Evolutionary conservation across 1,140 invertebrate genomes (phyloP), one percentile per base, ranked within the genome.

Genomic region (Varroa destructor): DNA sequence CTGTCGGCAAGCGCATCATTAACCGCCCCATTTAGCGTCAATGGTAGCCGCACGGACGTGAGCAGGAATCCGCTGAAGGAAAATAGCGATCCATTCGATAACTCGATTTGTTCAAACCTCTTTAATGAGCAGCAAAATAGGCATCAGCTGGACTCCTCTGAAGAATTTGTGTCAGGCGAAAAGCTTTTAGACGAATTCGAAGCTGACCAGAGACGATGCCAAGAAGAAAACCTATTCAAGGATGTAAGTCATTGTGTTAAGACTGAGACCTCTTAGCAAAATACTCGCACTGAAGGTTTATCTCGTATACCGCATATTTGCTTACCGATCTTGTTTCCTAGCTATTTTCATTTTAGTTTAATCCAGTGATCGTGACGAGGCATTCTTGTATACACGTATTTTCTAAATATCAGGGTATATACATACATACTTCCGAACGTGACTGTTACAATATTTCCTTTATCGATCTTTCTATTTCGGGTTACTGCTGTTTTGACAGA

Each of bases 151-250:
- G 61, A 67, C 12, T 25, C 61, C 1, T 67, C 61, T 12, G 61
- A 12, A 8, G 61, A 67, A 40, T 67, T 67, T 46, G 61, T 67
- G 40, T 67, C 61, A 1, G 37, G 14, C 1, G 61, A 67, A 46
- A 67, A 67, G 46, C 61, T 67, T 5, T 8, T 67, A 37, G 46
- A 67, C 8, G 61, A 67, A 40, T 67, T 67, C 8, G 61, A 67
- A 1, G 61, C 40, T 14, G 61, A 67, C 46, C 12, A 67, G 61
- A 67, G 46, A 67, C 61, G 37, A 67, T 67, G 61, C 46, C 61
- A 46, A 14, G 61, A 67, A 37, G 61, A n/a, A 37, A 67, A 67
- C 8, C 61, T 67, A 1, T 67, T 67, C 61, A n/a, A 4, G n/a
- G 61, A 67, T 12, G 61, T 67, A 6, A 36, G 57, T 58, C 8